A percentile compares a stretch with the other conserved stretches of the same genome.
Evolutionary conservation across 2,888 invertebrate genomes (phyloP).

Genomic region (Catocala nupta): DNA sequence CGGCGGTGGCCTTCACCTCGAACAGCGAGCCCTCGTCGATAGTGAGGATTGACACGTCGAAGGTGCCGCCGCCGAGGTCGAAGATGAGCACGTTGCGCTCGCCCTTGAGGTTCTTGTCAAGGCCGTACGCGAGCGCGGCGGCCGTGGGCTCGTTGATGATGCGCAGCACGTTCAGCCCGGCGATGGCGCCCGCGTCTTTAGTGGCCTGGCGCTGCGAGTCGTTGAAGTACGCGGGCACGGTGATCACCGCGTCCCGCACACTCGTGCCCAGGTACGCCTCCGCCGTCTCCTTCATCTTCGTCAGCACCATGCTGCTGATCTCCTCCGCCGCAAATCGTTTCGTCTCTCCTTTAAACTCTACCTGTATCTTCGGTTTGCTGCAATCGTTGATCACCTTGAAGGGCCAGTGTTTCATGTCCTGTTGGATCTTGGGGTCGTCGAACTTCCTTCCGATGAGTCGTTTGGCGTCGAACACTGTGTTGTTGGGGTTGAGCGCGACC

Average conservation of each 20-base stretch:
- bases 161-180: conserved; percentile 94
- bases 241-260: conserved; percentile 91
- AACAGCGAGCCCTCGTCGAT: conserved; percentile 95
- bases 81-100: conserved; percentile 92
- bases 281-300: conserved; percentile 93
- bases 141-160: conserved; percentile 97
- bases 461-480: conserved; percentile 92
- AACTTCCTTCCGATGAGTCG: conserved; percentile 93
- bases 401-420: conserved; percentile 95
- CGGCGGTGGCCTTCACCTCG: conserved; percentile 93
- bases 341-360: conserved; percentile 89
- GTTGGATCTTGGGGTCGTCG: conserved; percentile 91
- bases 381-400: conserved; percentile 90
- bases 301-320: conserved; percentile 92
- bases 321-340: conserved; percentile 91
- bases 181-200: conserved; percentile 95
- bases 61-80: conserved; percentile 94
- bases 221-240: conserved; percentile 94
- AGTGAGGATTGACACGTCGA: conserved; percentile 96
- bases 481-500: conserved; percentile 91
- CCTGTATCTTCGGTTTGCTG: conserved; percentile 90
- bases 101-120: conserved; percentile 91
- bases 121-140: conserved; percentile 94
- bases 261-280: conserved; percentile 90
- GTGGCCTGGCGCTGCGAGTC: conserved; percentile 93